These are phyloP conservation scores for Dreissena polymorpha DNA, from an alignment of 1,140 invertebrate species.

Conservation along the genomic window DNA sequence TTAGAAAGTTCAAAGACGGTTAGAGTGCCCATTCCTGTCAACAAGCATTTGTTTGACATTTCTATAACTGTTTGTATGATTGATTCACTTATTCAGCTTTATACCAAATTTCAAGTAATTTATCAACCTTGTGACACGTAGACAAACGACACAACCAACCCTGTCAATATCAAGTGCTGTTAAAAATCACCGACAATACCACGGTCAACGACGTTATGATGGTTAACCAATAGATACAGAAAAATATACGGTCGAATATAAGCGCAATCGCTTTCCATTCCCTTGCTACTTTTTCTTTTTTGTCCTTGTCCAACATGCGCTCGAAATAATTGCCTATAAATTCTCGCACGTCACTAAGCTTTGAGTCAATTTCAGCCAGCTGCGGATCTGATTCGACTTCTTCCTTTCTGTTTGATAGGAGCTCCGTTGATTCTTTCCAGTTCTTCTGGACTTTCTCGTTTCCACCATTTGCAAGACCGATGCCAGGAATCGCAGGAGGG, in stretches of 20 bases:
- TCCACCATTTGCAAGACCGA: conserved; percentile 67
- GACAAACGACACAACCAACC: conserved; percentile 39
- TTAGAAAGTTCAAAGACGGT: too few relatives aligned
- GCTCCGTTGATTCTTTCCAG: conserved; percentile 63
- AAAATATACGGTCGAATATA: conserved; percentile 79
- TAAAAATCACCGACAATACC: conserved; percentile 74
- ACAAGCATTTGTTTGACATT: too few relatives aligned
- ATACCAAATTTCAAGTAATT: neutral
- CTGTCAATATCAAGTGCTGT: conserved; percentile 49
- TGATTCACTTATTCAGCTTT: too few relatives aligned
- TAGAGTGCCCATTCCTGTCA: too few relatives aligned
- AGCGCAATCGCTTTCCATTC: conserved; percentile 80
- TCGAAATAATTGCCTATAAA: conserved; percentile 72
- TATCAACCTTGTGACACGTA: conserved; percentile 25
- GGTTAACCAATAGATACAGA: conserved; percentile 77
- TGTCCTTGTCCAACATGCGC: conserved; percentile 76
- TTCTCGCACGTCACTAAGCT: conserved; percentile 76
- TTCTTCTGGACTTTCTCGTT: conserved; percentile 64
- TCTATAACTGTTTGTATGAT: too few relatives aligned
- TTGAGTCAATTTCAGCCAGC: conserved; percentile 71
- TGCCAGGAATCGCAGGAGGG: conserved; percentile 60
- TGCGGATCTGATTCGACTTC: conserved; percentile 60
- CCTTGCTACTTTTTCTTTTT: conserved; percentile 74
- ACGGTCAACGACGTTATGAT: conserved; percentile 77
- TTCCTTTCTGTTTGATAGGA: conserved; percentile 57